Base-by-base conservation (phyloP, 2,888 invertebrate genomes). In the Eulithis prunata region DNA sequence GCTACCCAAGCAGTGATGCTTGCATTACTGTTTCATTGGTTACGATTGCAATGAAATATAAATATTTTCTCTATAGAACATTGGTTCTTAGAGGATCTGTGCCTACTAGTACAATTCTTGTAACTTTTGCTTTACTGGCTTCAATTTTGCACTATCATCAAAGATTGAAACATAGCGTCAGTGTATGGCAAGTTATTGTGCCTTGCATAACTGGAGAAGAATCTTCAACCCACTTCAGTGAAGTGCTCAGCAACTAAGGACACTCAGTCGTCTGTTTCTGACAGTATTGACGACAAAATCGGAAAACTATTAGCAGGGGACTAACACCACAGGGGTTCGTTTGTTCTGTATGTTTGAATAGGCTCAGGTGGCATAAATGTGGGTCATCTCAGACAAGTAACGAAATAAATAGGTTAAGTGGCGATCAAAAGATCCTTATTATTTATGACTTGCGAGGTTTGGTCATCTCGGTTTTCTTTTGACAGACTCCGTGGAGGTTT, bases 301-400 rank as follows among this genome's bases (percentile, higher is more conserved):
- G 12, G 38, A 49, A 55, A 51, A 57, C 57, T 41, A 49, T 53
- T 45, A 41, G 32, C 8, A 43, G 38, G 55, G 21, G 46, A 28
- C 46, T 54, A 43, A 47, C 38, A 47, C 32, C 43, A n/a, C n/a
- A 57, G 66, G 65, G 63, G 70, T 72, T 73, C 66, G 67, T 70
- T 78, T 74, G 69, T 51, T 62, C 62, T 41, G 68, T 69, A 57
- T 68, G 62, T 77, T 78, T 74, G 67, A 54, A 52, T 70, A 69
- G 73, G 64, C 47, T 68, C 71, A 72, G 72, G 71, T 74, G 68
- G 13, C 57, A 28, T 12, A 58, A 38, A 71, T 73, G 58, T 66
- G 64, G 62, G 63, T 58, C 69, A 68, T 45, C 45, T 52, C 51
- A 62, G 64, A 60, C 52, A 57, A 46, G 60, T 66, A 59, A 14